Conservation (phyloP, 2,888 invertebrate species). For the Timandra comae region DNA sequence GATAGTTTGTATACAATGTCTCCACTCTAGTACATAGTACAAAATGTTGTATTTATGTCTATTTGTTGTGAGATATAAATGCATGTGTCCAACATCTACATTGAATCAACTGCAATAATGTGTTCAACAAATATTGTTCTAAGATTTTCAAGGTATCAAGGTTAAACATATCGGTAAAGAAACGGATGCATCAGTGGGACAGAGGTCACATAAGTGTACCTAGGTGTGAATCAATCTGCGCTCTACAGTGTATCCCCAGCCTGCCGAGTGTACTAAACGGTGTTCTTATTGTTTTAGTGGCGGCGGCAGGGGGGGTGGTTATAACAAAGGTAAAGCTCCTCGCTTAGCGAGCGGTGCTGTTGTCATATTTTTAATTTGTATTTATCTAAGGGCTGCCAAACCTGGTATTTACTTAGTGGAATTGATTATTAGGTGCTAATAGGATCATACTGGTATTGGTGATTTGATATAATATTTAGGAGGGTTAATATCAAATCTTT, state of each 20-base stretch:
- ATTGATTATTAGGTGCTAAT: background rate
- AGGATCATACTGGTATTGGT: no score
- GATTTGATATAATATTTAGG: background rate
- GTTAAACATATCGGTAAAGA: slow-evolving; percentile 76
- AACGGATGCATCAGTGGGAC: slow-evolving; percentile 72
- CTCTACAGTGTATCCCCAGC: slow-evolving; percentile 75
- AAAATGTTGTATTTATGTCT: slow-evolving; percentile 1
- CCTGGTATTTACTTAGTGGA: slow-evolving; percentile 29
- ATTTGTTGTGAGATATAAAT: slow-evolving; percentile 27
- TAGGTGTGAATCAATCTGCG: slow-evolving; percentile 72
- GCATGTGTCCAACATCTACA: slow-evolving; percentile 37
- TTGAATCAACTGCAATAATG: slow-evolving; percentile 37
- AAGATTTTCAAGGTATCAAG: slow-evolving; percentile 72
- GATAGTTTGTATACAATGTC: no score
- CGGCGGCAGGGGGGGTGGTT: slow-evolving; percentile 96
- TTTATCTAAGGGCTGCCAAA: slow-evolving; percentile 73
- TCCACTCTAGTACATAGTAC: background rate
- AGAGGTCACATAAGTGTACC: slow-evolving; percentile 69
- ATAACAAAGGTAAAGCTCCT: slow-evolving; percentile 97
- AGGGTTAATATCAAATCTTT: no score
- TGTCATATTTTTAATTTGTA: slow-evolving; percentile 77
- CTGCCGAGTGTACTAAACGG: slow-evolving; percentile 83
- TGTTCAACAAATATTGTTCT: slow-evolving; percentile 56
- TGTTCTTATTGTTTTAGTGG: slow-evolving; percentile 93
- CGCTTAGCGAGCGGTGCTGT: slow-evolving; percentile 85